phyloP scores from a whole-genome alignment of 2,888 invertebrate species.

The Polietes domitor region DNA sequence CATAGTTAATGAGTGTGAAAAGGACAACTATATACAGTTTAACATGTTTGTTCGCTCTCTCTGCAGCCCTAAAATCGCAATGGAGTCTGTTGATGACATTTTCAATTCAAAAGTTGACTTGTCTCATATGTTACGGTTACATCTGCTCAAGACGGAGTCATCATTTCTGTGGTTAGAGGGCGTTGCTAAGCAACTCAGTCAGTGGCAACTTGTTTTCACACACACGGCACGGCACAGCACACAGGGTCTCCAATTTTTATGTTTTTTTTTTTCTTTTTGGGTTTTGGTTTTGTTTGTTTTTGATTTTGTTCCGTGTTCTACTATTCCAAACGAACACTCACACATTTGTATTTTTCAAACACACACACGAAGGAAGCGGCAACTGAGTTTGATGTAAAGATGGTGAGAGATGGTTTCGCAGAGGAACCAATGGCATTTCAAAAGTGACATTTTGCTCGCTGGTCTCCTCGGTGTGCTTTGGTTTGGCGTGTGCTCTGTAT shows the following conservation, averaged over 20 bases:
- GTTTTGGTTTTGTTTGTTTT: conserved; percentile 12
- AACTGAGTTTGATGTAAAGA: conserved; percentile 39
- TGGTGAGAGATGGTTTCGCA: conserved; percentile 43
- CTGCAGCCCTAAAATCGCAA: conserved; percentile 71
- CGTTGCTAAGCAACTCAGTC: conserved; percentile 79
- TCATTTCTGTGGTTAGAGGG: conserved; percentile 76
- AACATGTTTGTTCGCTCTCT: conserved; percentile 4
- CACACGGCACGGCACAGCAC: not conserved
- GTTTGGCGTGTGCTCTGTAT: not conserved
- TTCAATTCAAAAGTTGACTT: conserved; percentile 67
- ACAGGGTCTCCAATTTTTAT: not conserved
- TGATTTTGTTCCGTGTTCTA: conserved; percentile 19
- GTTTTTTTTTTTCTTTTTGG: conserved; percentile 9
- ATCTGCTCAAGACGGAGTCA: conserved; percentile 64
- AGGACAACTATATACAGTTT: not conserved
- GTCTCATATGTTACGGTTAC: conserved; percentile 60
- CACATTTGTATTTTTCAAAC: too few relatives aligned
- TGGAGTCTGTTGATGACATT: conserved; percentile 79
- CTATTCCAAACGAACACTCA: not conserved
- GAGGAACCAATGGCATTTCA: conserved; percentile 79
- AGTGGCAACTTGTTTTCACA: conserved; percentile 74
- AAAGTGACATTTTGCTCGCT: conserved; percentile 79
- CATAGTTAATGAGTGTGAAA: not conserved
- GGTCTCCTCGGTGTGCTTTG: conserved; percentile 56
- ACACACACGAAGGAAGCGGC: not conserved